Base-by-base conservation (phyloP, 2,797 vertebrate species). In the Coregonus sp. region DNA sequence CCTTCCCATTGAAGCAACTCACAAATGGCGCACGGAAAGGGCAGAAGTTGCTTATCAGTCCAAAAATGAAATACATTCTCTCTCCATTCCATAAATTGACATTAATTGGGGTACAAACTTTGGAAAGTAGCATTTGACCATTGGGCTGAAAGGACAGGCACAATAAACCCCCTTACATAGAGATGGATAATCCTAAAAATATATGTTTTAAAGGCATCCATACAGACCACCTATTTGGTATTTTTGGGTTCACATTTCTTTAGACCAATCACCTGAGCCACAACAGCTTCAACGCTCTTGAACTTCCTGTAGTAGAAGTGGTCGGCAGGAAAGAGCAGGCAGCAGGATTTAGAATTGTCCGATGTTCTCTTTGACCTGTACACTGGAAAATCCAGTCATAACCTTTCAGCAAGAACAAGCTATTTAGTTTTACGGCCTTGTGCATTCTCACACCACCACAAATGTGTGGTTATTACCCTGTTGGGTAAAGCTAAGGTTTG, bases 261-360 rank as follows among this genome's bases (percentile, higher is more conserved):
- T 67, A 5, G 11, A 15, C 11, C n/a, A 37, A 66, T 91, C 84
- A 96, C 96, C 95, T 96, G 96, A 81, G 93, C 93, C 50, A 96
- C 90, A 15, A 96, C 94, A 4, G 90, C 93, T 75, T 94, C 91
- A 1, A 92, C 73, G 16, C 93, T 94, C 74, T 91, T 93, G 80
- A 95, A 95, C 80, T 68, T 92, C 63, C 86, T 91, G 84, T 86
- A 96, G 88, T 94, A 96, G 54, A 91, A 89, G 80, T 94, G 85
- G 74, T 96, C 95, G 0, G 83, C 93, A 0, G 93, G 82, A 50
- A 96, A 92, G 3, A 96, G 87, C 69, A 96, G 84, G 79, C 96
- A 96, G 82, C 89, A 94, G 68, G 91, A 95, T 85, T 93, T 95
- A 6, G 91, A 89, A 73, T 92, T 84, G 76, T 95, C 92, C 2